These are phyloP conservation scores for Psix sp. DNA, from an alignment of 1,140 invertebrate species.

Conservation along the genomic window DNA sequence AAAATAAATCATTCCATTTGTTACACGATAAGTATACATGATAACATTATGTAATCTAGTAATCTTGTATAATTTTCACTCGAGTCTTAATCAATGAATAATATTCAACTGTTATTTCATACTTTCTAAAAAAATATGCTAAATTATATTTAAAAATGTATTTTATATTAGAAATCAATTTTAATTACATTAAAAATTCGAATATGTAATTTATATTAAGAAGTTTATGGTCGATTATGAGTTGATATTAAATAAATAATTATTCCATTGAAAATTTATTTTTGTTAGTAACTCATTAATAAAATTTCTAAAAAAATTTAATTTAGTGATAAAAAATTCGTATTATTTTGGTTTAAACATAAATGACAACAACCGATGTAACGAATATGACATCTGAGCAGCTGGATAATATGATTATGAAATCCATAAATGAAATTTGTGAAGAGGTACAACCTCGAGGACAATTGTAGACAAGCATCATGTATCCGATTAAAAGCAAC, in stretches of 20 bases:
- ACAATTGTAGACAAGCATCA: conserved; percentile 25
- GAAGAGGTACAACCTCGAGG: conserved; percentile 15
- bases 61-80: too few relatives aligned
- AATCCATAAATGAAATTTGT: conserved; percentile 1
- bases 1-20: too few relatives aligned
- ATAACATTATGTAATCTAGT: too few relatives aligned
- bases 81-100: background rate
- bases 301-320: background rate
- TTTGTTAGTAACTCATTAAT: background rate
- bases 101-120: background rate
- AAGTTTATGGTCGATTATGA: background rate
- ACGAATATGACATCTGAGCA: background rate
- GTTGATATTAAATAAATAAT: background rate
- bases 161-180: too few relatives aligned
- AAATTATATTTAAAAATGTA: too few relatives aligned
- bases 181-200: too few relatives aligned
- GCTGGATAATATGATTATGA: background rate
- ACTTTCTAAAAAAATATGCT: too few relatives aligned
- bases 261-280: background rate
- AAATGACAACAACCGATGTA: background rate
- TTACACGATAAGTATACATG: too few relatives aligned
- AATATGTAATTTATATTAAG: background rate
- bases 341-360: background rate
- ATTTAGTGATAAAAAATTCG: background rate
- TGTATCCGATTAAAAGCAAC: conserved; percentile 14